Conservation (phyloP, 2,888 invertebrate genomes). For the Diadegma fenestrale region DNA sequence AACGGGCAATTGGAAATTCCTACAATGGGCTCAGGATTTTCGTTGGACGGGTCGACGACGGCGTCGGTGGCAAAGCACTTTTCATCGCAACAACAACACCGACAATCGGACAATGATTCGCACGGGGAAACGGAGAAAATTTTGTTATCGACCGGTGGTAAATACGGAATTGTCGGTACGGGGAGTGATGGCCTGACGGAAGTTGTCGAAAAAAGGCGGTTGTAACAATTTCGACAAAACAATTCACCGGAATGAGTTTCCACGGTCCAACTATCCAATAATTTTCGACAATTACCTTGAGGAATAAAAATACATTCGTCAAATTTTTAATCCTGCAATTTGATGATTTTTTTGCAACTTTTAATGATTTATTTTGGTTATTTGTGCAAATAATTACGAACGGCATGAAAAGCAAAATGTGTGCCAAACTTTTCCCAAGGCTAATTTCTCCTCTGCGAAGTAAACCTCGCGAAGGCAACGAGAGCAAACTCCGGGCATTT, state of each 20-base stretch:
- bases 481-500: constrained; percentile 81
- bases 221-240: constrained; percentile 81
- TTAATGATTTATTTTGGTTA: not conserved
- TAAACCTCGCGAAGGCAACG: constrained; percentile 83
- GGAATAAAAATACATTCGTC: constrained; percentile 14
- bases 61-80: constrained; percentile 14
- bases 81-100: constrained; percentile 62
- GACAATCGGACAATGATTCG: constrained; percentile 66
- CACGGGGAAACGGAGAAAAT: constrained; percentile 45
- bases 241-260: constrained; percentile 79
- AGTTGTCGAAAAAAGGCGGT: constrained; percentile 67
- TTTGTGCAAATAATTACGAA: constrained; percentile 74
- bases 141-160: constrained; percentile 46
- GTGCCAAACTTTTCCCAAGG: constrained; percentile 83
- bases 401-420: constrained; percentile 83
- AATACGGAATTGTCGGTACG: constrained; percentile 3
- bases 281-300: constrained; percentile 81
- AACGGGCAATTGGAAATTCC: constrained; percentile 59
- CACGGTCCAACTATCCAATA: constrained; percentile 80
- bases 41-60: constrained; percentile 26
- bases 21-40: constrained; percentile 47
- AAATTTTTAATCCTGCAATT: not conserved
- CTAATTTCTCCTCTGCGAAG: constrained; percentile 81
- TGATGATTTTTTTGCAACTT: not conserved
- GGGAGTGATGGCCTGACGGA: constrained; percentile 47